Evolutionary conservation across 2,797 vertebrate species (phyloP).

Genomic region (Acestrorhynchus altus): DNA sequence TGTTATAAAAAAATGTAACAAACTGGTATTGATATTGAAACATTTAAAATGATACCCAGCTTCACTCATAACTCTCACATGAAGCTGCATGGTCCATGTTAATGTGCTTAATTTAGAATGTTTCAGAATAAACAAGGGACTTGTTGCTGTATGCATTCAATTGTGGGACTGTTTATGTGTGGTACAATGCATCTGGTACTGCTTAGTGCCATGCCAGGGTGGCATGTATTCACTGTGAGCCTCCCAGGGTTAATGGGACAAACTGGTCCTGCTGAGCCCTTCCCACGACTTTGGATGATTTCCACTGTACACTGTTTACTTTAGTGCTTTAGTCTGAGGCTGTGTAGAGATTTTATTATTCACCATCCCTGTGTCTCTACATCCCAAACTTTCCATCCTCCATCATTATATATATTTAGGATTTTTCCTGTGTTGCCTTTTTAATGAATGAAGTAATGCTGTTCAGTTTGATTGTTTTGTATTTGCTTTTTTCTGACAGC

Average conservation of each 20-base stretch:
- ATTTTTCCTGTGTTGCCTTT: slow-evolving; percentile 24
- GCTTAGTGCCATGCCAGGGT: slow-evolving; percentile 65
- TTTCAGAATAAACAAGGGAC: neutral
- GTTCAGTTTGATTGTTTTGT: slow-evolving; percentile 13
- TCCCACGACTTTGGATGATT: slow-evolving; percentile 44
- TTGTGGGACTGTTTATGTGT: slow-evolving; percentile 65
- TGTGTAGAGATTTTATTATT: slow-evolving; percentile 32
- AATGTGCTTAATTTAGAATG: neutral
- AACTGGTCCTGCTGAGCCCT: slow-evolving; percentile 18
- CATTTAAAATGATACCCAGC: too few species aligned
- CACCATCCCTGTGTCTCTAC: neutral
- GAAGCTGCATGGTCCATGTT: neutral
- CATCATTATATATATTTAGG: slow-evolving; percentile 3
- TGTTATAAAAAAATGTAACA: too few species aligned
- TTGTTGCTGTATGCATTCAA: slow-evolving; percentile 59
- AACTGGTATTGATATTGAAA: too few species aligned
- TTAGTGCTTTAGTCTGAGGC: slow-evolving; percentile 15
- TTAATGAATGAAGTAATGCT: slow-evolving; percentile 8
- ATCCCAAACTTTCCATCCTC: neutral
- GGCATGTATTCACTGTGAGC: slow-evolving; percentile 70
- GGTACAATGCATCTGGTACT: slow-evolving; percentile 57
- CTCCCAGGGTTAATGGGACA: slow-evolving; percentile 25
- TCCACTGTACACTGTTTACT: slow-evolving; percentile 50
- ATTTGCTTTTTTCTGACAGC: slow-evolving; percentile 14
- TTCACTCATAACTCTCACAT: neutral